Percentiles rank a stretch among this genome's conserved stretches.
These are phyloP conservation scores for Podarcis raffonei DNA, from an alignment of 2,113 vertebrate species.

Conservation along the genomic window DNA sequence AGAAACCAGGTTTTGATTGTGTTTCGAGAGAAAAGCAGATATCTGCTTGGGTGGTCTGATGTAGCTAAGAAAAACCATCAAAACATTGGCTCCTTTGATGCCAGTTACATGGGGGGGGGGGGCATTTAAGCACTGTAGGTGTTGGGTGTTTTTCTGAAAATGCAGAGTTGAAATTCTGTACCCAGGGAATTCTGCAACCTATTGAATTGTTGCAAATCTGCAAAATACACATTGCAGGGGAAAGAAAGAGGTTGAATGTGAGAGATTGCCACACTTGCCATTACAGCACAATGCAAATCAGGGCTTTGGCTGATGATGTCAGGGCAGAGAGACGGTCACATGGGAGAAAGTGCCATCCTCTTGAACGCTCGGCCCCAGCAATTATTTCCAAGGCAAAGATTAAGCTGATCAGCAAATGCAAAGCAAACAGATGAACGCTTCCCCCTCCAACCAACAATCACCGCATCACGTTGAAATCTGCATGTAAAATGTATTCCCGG, in stretches of 20 bases:
- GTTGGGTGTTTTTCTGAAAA: not conserved
- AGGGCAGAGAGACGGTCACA: not conserved
- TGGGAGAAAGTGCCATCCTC: not conserved
- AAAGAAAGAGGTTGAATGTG: not conserved
- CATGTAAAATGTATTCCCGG: not conserved
- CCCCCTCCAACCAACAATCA: not conserved
- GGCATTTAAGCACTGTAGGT: not conserved
- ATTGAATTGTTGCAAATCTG: too few relatives aligned
- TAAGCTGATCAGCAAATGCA: not conserved
- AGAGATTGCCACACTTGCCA: not conserved
- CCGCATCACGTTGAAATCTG: not conserved
- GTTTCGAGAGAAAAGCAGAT: not conserved
- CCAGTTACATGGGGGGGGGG: not conserved
- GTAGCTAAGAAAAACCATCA: accelerated
- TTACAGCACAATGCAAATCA: not conserved
- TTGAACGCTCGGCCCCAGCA: too few relatives aligned
- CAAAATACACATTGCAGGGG: not conserved
- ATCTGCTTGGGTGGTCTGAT: slow-evolving; percentile 24
- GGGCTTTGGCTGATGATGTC: not conserved
- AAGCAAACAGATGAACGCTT: not conserved
- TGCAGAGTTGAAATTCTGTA: not conserved
- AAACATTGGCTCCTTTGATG: not conserved
- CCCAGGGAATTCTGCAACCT: not conserved
- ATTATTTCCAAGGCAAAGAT: not conserved
- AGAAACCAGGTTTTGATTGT: slow-evolving; percentile 47